These are phyloP conservation scores for Drosophila engyochracea DNA, from an alignment of 2,888 invertebrate species.

Conservation along the genomic window DNA sequence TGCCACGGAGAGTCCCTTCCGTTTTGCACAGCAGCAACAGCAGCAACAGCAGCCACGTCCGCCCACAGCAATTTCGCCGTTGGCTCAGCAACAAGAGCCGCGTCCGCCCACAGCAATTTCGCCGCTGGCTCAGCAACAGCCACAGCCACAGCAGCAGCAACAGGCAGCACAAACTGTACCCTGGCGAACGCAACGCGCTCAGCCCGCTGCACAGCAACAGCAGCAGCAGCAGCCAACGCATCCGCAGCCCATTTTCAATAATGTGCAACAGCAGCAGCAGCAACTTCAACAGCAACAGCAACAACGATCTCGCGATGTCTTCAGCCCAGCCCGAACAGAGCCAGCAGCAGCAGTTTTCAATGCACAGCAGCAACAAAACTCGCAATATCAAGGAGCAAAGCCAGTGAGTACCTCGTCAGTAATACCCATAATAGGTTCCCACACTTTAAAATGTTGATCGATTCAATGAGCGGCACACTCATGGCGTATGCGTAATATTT, in stretches of 20 bases:
- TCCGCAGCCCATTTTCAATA: slow-evolving; percentile 80
- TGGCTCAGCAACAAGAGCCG: slow-evolving; percentile 61
- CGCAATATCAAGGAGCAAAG: slow-evolving; percentile 73
- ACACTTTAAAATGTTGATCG: slow-evolving; percentile 27
- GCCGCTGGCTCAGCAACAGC: slow-evolving; percentile 70
- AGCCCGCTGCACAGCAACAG: slow-evolving; percentile 59
- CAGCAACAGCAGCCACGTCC: slow-evolving; percentile 69
- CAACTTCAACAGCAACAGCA: slow-evolving; percentile 54
- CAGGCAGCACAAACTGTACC: slow-evolving; percentile 73
- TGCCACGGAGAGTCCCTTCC: slow-evolving; percentile 68
- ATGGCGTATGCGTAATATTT: slow-evolving; percentile 29
- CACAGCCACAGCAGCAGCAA: slow-evolving; percentile 51
- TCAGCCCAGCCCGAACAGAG: slow-evolving; percentile 70
- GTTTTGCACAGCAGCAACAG: slow-evolving; percentile 58
- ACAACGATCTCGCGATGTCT: slow-evolving; percentile 79
- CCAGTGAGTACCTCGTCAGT: slow-evolving; percentile 66
- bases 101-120: slow-evolving; percentile 61
- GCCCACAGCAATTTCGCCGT: slow-evolving; percentile 64
- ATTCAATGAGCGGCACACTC: not conserved
- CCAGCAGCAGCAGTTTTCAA: slow-evolving; percentile 74
- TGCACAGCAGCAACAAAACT: slow-evolving; percentile 77
- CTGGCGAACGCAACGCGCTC: slow-evolving; percentile 83
- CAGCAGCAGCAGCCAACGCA: slow-evolving; percentile 63
- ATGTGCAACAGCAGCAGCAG: slow-evolving; percentile 74
- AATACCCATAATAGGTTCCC: slow-evolving; percentile 20